These are phyloP conservation scores for Pteropus alecto DNA, from an alignment of 2,113 vertebrate genomes.

Conservation along the genomic window DNA sequence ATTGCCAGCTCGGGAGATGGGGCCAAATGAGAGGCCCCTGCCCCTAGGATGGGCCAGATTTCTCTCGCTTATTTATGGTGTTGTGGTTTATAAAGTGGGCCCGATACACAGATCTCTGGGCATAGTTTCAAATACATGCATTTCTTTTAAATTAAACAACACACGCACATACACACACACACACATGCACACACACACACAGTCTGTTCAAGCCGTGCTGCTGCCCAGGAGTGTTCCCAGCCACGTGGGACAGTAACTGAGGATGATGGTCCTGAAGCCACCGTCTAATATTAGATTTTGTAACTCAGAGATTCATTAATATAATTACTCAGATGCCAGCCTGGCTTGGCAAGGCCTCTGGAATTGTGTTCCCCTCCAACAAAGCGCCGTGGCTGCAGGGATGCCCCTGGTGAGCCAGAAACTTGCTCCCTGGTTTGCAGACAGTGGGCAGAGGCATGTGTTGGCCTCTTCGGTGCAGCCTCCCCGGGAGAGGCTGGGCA, in stretches of 20 bases:
- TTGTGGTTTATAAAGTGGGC: conserved; percentile 57
- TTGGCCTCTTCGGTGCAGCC: background rate
- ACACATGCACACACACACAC: background rate
- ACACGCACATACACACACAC: background rate
- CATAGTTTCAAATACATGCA: conserved; percentile 68
- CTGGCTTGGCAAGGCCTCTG: conserved; percentile 58
- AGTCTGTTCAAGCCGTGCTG: conserved; percentile 25
- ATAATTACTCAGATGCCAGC: conserved; percentile 67
- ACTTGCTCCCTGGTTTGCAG: background rate
- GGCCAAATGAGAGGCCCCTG: conserved; percentile 45
- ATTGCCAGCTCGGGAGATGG: conserved; percentile 14
- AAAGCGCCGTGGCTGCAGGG: conserved; percentile 14
- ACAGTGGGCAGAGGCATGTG: background rate
- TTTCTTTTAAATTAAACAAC: conserved; percentile 69
- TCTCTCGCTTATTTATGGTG: conserved; percentile 68
- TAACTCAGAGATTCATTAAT: conserved; percentile 73
- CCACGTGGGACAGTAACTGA: conserved; percentile 48
- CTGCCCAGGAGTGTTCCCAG: conserved; percentile 39
- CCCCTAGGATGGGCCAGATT: conserved; percentile 41
- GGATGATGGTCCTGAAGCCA: conserved; percentile 36
- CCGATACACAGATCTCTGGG: conserved; percentile 64
- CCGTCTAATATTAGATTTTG: conserved; percentile 70
- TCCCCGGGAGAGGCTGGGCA: background rate
- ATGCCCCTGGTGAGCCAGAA: background rate
- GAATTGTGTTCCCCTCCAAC: conserved; percentile 52